Percentiles rank a stretch among this genome's conserved stretches.
Evolutionary conservation across 2,888 invertebrate genomes (phyloP).

Genomic region (Drosophila quinaria): DNA sequence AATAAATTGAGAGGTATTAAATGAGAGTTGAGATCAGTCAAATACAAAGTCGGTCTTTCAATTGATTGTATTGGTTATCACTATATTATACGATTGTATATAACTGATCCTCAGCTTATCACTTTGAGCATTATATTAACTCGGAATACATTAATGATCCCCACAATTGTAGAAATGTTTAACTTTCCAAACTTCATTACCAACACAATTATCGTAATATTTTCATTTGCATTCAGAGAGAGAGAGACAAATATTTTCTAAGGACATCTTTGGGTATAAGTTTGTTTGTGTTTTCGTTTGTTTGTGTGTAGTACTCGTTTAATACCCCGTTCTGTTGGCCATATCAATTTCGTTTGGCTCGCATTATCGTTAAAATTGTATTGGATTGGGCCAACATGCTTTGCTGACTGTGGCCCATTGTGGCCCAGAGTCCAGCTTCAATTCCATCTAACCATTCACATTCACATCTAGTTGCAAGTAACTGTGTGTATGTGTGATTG

Average conservation of each 20-base stretch:
- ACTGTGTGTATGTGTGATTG: constrained; percentile 19
- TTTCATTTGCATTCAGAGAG: constrained; percentile 31
- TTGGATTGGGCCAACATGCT: constrained; percentile 73
- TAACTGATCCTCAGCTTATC: not conserved
- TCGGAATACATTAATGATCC: not conserved
- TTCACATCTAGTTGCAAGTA: constrained; percentile 22
- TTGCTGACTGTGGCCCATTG: constrained; percentile 54
- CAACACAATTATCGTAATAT: constrained; percentile 31
- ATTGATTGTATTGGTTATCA: not conserved
- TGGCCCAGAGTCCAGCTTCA: constrained; percentile 50
- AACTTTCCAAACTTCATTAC: constrained; percentile 7
- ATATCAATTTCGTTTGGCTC: constrained; percentile 73
- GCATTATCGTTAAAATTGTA: constrained; percentile 80
- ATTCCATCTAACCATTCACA: constrained; percentile 45
- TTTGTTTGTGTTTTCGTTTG: too few relatives aligned
- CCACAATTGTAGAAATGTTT: not conserved
- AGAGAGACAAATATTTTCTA: too few relatives aligned
- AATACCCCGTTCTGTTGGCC: constrained; percentile 59
- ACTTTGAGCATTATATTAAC: not conserved
- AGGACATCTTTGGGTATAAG: too few relatives aligned
- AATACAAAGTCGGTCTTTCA: too few relatives aligned
- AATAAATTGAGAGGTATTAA: not conserved
- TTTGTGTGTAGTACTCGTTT: constrained; percentile 19
- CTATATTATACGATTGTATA: not conserved
- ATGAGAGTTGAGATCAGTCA: not conserved